Evolutionary conservation across 2,888 invertebrate genomes (phyloP).

Genomic region (Cheilosia pagana): DNA sequence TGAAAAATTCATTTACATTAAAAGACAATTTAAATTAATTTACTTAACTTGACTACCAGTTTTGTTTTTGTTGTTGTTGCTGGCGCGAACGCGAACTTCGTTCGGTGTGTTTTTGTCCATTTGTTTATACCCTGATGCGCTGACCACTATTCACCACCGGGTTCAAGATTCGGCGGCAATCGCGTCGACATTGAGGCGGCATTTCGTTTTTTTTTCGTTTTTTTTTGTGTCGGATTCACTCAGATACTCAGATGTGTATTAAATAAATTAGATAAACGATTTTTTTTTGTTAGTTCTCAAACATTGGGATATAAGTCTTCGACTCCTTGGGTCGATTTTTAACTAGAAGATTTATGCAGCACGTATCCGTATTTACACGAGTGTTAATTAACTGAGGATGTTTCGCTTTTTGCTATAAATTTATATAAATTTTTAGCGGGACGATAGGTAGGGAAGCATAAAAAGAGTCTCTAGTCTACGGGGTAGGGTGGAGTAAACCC

Average conservation of each 20-base stretch:
- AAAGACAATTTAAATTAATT: constrained; percentile 83
- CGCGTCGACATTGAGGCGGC: constrained; percentile 46
- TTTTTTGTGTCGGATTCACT: not conserved
- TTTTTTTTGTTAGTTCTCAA: constrained; percentile 9
- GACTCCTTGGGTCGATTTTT: constrained; percentile 37
- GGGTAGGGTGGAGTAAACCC: no score
- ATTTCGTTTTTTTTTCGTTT: not conserved
- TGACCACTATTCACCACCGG: constrained; percentile 36
- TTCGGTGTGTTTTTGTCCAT: constrained; percentile 46
- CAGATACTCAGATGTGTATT: constrained; percentile 28
- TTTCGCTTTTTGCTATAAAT: constrained; percentile 31
- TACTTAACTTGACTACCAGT: constrained; percentile 80
- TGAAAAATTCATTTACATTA: constrained; percentile 83
- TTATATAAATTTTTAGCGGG: constrained; percentile 26
- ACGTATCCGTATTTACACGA: constrained; percentile 45
- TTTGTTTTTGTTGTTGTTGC: constrained; percentile 71
- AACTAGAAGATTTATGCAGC: constrained; percentile 48
- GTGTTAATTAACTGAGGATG: constrained; percentile 58
- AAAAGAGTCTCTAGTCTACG: not conserved
- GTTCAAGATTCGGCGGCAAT: constrained; percentile 28
- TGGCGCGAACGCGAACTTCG: constrained; percentile 23
- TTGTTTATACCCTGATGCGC: constrained; percentile 37
- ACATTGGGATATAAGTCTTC: constrained; percentile 10
- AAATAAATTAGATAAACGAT: constrained; percentile 60
- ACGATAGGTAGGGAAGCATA: constrained; percentile 2